Conservation (phyloP, 2,113 vertebrate species). For the Hyaena hyaena region DNA sequence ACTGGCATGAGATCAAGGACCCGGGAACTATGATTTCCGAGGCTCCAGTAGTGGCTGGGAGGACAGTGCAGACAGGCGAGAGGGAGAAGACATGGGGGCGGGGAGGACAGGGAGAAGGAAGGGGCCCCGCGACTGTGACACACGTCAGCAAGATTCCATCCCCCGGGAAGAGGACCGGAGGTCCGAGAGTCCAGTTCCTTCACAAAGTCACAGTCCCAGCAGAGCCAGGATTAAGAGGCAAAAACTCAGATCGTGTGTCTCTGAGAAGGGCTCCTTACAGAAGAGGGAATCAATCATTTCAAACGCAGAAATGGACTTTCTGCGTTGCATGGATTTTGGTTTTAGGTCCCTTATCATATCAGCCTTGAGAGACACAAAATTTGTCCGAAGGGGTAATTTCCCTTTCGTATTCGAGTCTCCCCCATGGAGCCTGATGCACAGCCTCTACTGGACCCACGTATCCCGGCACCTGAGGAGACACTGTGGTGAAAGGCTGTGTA, state of each 20-base stretch:
- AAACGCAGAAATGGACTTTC: slow-evolving; percentile 31
- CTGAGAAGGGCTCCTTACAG: not conserved
- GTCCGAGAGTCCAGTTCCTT: not conserved
- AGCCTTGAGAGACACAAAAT: not conserved
- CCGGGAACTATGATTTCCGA: slow-evolving; percentile 47
- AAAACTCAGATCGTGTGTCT: not conserved
- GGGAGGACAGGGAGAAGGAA: not conserved
- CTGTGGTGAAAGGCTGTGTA: slow-evolving; percentile 36
- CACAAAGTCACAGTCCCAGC: not conserved
- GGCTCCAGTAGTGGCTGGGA: slow-evolving; percentile 4
- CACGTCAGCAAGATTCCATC: not conserved
- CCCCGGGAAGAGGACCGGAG: not conserved
- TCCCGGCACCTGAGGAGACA: not conserved
- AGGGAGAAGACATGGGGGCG: not conserved
- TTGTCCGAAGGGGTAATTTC: not conserved
- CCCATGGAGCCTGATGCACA: not conserved
- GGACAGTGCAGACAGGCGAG: not conserved
- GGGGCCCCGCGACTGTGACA: not conserved
- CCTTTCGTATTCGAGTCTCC: slow-evolving; percentile 7
- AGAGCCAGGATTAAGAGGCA: not conserved
- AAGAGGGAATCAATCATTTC: slow-evolving; percentile 42
- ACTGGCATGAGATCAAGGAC: slow-evolving; percentile 63
- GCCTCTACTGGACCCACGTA: not conserved
- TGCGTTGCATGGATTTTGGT: not conserved
- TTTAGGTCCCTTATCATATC: not conserved